Evolutionary conservation across 2,113 vertebrate genomes (phyloP).

Genomic region (Mesembrinibis cayennensis): DNA sequence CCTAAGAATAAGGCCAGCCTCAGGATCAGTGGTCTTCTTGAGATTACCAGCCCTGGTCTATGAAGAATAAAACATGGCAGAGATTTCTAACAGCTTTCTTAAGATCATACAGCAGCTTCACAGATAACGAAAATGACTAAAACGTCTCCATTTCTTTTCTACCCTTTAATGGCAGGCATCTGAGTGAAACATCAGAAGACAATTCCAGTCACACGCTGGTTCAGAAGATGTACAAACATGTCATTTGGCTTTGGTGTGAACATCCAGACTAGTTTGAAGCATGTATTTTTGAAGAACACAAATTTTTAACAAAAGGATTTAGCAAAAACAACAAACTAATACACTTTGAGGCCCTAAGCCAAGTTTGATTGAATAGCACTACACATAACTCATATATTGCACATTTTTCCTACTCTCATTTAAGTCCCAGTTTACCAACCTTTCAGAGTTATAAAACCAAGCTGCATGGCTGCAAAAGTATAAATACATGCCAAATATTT

Average conservation of each 20-base stretch:
- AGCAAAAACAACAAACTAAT: background rate
- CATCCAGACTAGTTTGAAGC: background rate
- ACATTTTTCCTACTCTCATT: background rate
- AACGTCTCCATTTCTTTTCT: background rate
- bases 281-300: background rate
- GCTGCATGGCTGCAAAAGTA: background rate
- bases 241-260: background rate
- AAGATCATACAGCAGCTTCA: background rate
- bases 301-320: background rate
- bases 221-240: background rate
- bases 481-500: background rate
- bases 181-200: background rate
- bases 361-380: background rate
- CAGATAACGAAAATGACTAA: background rate
- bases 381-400: background rate
- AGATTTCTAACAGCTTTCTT: background rate
- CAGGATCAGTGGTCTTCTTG: no score
- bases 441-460: background rate
- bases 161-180: background rate
- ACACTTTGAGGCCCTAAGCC: background rate
- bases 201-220: accelerated
- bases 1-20: background rate
- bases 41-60: background rate
- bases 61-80: background rate
- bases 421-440: background rate